These are phyloP conservation scores for Penaeus chinensis DNA, from an alignment of 1,140 invertebrate species.

Conservation along the genomic window DNA sequence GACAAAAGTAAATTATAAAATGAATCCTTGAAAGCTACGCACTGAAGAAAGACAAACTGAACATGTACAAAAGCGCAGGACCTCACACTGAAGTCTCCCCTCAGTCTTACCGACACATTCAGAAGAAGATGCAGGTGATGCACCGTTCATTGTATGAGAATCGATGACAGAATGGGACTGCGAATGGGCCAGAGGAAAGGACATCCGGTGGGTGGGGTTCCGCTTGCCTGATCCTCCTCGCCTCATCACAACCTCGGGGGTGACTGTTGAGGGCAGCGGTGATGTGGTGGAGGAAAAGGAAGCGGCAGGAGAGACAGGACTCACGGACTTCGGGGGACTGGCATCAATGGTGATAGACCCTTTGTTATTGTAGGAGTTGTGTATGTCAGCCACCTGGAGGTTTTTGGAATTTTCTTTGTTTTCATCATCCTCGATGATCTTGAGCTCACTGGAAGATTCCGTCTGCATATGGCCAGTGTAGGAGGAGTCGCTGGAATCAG, in stretches of 20 bases:
- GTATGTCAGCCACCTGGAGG: neutral
- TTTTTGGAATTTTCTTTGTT: constrained; percentile 44
- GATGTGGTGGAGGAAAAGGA: constrained; percentile 69
- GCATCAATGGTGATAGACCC: constrained; percentile 24
- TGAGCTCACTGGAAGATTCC: constrained; percentile 38
- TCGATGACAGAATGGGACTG: constrained; percentile 58
- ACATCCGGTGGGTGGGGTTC: constrained; percentile 71
- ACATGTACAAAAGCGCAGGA: neutral
- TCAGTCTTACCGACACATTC: constrained; percentile 43
- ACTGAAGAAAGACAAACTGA: neutral
- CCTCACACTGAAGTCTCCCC: neutral
- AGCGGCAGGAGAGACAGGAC: constrained; percentile 45
- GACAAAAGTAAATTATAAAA: neutral
- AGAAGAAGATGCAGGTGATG: constrained; percentile 44
- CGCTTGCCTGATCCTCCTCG: constrained; percentile 68
- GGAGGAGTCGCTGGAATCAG: constrained; percentile 20
- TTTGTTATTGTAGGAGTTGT: constrained; percentile 37
- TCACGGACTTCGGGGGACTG: constrained; percentile 44
- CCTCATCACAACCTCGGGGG: constrained; percentile 77
- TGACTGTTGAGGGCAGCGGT: constrained; percentile 76
- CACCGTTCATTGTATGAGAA: constrained; percentile 45
- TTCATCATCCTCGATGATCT: constrained; percentile 46
- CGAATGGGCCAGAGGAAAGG: constrained; percentile 73
- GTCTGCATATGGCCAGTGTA: constrained; percentile 5
- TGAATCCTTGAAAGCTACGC: neutral